These are phyloP conservation scores for Scophthalmus maximus DNA, from an alignment of 2,113 vertebrate species.

Conservation along the genomic window DNA sequence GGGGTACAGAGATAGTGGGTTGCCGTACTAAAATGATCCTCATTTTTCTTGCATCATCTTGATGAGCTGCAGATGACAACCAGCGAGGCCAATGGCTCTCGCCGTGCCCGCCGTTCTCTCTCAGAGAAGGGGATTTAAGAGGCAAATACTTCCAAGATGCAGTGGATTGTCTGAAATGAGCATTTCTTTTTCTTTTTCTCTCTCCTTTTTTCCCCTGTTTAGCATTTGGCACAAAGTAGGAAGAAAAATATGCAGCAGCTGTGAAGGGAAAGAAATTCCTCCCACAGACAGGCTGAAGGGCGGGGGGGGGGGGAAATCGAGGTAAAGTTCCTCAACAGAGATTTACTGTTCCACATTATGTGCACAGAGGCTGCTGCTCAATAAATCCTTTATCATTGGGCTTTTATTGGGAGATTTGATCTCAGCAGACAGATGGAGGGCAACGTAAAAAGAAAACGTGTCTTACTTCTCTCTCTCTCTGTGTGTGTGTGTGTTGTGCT, in stretches of 20 bases:
- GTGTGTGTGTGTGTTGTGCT: neutral
- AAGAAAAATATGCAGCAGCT: conserved; percentile 87
- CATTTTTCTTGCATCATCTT: conserved; percentile 44
- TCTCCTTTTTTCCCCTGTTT: conserved; percentile 77
- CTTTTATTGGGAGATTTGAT: conserved; percentile 68
- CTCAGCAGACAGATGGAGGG: conserved; percentile 45
- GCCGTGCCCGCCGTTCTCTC: conserved; percentile 21
- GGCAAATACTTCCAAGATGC: conserved; percentile 70
- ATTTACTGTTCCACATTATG: conserved; percentile 68
- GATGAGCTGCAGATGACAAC: conserved; percentile 35
- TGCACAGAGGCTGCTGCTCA: conserved; percentile 57
- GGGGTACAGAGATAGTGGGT: too few species aligned
- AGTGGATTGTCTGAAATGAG: conserved; percentile 62
- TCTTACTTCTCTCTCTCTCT: conserved; percentile 3
- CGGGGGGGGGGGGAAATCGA: too few species aligned
- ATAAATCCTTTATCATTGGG: conserved; percentile 75
- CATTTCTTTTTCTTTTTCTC: conserved; percentile 75
- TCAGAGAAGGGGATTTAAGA: conserved; percentile 24
- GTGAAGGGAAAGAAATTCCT: conserved; percentile 81
- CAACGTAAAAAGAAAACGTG: conserved; percentile 26
- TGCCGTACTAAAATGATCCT: conserved; percentile 28
- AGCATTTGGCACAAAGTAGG: conserved; percentile 82
- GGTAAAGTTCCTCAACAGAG: conserved; percentile 75
- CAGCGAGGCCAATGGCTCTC: conserved; percentile 16
- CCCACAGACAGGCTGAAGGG: conserved; percentile 62